These are phyloP conservation scores for Rhabdomys pumilio DNA, from an alignment of 2,797 vertebrate species.

Conservation along the genomic window DNA sequence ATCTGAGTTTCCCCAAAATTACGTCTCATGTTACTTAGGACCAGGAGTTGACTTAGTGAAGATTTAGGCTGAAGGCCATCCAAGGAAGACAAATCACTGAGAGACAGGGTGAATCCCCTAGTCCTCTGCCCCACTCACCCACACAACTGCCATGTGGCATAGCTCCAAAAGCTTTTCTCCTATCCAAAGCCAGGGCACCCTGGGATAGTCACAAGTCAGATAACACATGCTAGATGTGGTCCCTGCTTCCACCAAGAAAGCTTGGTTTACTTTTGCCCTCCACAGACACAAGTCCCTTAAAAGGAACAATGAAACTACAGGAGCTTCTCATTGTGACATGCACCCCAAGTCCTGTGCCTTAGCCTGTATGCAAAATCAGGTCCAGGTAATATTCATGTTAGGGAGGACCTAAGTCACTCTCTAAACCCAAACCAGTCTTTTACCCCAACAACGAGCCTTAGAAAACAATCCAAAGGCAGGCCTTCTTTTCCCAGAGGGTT, in stretches of 20 bases:
- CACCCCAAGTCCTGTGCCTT: neutral
- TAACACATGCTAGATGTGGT: neutral
- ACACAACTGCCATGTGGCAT: neutral
- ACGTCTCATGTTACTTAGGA: neutral
- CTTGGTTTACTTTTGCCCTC: neutral
- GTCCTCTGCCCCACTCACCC: neutral
- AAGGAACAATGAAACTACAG: neutral
- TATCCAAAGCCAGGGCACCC: neutral
- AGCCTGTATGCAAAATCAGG: neutral
- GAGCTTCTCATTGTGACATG: neutral
- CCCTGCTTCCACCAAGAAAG: neutral
- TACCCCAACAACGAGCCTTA: neutral
- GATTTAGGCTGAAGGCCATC: neutral
- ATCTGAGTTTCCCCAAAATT: neutral
- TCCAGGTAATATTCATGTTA: neutral
- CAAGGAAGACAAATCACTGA: neutral
- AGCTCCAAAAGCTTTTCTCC: neutral
- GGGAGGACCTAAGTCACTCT: neutral
- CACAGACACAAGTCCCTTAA: neutral
- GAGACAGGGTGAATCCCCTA: neutral
- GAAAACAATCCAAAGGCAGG: neutral
- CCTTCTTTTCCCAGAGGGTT: too few species aligned
- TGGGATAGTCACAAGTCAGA: neutral
- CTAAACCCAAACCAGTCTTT: neutral
- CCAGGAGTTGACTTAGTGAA: neutral